A percentile compares a stretch with the other conserved stretches of the same genome.
phyloP scores from a whole-genome alignment of 2,113 vertebrate genomes.

The Lagopus leucura region DNA sequence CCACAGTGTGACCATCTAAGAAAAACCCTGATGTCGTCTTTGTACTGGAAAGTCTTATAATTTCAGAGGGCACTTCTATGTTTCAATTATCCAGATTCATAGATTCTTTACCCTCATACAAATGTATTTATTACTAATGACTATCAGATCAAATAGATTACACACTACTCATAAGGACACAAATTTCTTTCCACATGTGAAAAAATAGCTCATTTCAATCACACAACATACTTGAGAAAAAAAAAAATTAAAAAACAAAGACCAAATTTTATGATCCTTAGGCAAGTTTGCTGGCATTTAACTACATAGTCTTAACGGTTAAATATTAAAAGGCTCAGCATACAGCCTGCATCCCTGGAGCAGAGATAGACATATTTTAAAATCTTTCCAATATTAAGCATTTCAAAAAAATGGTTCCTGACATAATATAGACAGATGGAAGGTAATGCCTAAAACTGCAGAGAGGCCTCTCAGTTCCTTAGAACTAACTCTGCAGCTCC shows the following conservation, averaged over 20 bases:
- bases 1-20: neutral
- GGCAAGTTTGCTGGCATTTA: constrained; percentile 48
- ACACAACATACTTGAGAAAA: neutral
- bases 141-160: neutral
- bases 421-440: neutral
- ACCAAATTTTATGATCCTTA: neutral
- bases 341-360: constrained; percentile 15
- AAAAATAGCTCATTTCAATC: constrained; percentile 1
- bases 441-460: neutral
- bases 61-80: neutral
- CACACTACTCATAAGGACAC: neutral
- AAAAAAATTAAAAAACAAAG: fast-evolving
- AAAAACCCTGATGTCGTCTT: neutral
- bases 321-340: constrained; percentile 12
- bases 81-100: neutral
- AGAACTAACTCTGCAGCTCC: neutral
- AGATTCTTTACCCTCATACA: neutral
- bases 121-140: neutral
- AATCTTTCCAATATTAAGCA: neutral
- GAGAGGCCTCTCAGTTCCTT: neutral
- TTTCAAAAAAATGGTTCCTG: neutral
- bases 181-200: neutral
- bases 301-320: constrained; percentile 11
- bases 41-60: neutral
- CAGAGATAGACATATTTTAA: constrained; percentile 4